A percentile compares a stretch with the other conserved stretches of the same genome.
These are phyloP conservation scores for Tenodera sinensis DNA, from an alignment of 2,888 invertebrate species.

Conservation along the genomic window DNA sequence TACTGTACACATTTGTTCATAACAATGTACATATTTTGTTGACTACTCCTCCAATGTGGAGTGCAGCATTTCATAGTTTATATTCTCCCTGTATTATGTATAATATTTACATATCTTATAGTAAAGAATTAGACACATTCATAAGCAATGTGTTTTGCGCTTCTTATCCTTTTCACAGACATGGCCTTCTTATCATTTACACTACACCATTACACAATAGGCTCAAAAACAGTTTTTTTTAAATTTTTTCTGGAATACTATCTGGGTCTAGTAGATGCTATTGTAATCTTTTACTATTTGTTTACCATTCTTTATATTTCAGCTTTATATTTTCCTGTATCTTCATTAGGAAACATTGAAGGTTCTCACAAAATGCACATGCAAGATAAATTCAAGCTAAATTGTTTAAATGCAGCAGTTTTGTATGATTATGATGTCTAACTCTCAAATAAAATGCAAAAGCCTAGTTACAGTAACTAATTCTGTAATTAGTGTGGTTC, in stretches of 20 bases:
- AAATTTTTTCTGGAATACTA: background rate
- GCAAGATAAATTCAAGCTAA: background rate
- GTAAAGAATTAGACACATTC: conserved; percentile 9
- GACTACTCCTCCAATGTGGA: conserved; percentile 24
- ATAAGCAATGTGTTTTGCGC: conserved; percentile 18
- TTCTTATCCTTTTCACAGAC: background rate
- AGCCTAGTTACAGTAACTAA: background rate
- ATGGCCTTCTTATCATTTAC: background rate
- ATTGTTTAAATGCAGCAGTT: background rate
- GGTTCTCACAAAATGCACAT: background rate
- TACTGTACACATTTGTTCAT: background rate
- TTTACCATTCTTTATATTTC: background rate
- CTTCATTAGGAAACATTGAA: background rate
- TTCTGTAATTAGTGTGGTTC: background rate
- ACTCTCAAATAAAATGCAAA: background rate
- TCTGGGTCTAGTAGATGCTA: background rate
- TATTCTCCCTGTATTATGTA: conserved; percentile 24
- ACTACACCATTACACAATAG: background rate
- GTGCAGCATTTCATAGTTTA: conserved; percentile 7
- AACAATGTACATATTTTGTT: conserved; percentile 14
- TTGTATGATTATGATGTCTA: background rate
- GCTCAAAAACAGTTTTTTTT: background rate
- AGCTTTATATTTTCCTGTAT: background rate
- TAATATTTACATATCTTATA: conserved; percentile 23
- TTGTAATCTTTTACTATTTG: background rate